These are phyloP conservation scores for Pemphigus obesinymphae DNA, from an alignment of 1,140 invertebrate genomes.

Conservation along the genomic window DNA sequence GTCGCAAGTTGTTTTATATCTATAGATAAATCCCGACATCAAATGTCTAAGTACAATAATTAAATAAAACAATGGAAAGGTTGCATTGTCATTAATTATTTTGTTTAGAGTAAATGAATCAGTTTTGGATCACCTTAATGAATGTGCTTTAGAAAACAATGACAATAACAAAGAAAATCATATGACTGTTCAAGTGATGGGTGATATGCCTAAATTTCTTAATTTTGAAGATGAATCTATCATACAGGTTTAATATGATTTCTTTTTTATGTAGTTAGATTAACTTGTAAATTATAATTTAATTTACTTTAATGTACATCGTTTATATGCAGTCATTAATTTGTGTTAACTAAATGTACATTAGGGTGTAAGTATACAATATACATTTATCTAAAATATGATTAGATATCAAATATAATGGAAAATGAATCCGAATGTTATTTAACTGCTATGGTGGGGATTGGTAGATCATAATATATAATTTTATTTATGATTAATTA, in stretches of 20 bases:
- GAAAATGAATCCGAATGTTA: too few species aligned
- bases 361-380: too few species aligned
- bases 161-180: background rate
- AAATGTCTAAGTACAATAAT: background rate
- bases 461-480: too few species aligned
- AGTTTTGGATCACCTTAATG: background rate
- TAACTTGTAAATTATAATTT: too few species aligned
- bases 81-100: background rate
- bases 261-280: too few species aligned
- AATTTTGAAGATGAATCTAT: background rate
- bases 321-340: too few species aligned
- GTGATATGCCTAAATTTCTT: conserved; percentile 23
- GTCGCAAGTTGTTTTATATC: conserved; percentile 16
- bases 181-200: background rate
- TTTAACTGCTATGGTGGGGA: too few species aligned
- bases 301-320: too few species aligned
- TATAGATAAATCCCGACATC: background rate
- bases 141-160: background rate
- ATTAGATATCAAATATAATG: too few species aligned
- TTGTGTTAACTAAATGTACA: too few species aligned
- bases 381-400: too few species aligned
- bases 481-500: too few species aligned
- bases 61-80: background rate
- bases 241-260: background rate
- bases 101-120: background rate